Evolutionary conservation across 1,140 invertebrate species (phyloP).

Genomic region (Ips nitidus): DNA sequence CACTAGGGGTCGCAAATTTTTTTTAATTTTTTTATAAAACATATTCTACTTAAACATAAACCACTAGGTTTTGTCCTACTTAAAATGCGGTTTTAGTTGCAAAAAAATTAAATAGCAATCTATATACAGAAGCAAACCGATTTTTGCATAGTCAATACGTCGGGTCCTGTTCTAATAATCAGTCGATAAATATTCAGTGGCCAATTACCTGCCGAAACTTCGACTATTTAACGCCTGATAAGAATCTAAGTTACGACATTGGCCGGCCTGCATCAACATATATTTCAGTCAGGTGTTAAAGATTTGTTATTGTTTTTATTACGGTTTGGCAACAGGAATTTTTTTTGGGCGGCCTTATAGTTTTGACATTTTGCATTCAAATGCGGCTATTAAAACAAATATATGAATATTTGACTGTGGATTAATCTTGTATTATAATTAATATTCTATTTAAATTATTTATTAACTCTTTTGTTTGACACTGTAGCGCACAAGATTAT

Average conservation of each 20-base stretch:
- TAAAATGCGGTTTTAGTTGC: too few relatives aligned
- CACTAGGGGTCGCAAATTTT: too few relatives aligned
- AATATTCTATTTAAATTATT: too few relatives aligned
- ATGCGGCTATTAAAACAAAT: background rate
- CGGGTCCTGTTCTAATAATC: background rate
- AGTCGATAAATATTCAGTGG: slow-evolving; percentile 17
- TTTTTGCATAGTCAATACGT: too few relatives aligned
- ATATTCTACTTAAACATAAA: too few relatives aligned
- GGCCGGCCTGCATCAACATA: slow-evolving; percentile 18
- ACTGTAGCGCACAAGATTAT: too few relatives aligned
- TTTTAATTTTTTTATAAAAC: too few relatives aligned
- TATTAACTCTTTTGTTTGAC: too few relatives aligned
- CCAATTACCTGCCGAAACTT: slow-evolving; percentile 15
- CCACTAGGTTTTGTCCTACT: too few relatives aligned
- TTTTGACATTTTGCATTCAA: background rate
- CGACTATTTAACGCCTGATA: slow-evolving; percentile 17
- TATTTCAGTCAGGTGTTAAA: slow-evolving; percentile 17
- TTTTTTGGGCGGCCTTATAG: background rate
- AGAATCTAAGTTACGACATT: slow-evolving; percentile 23
- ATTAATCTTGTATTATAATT: too few relatives aligned
- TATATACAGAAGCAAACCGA: too few relatives aligned
- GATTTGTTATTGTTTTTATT: slow-evolving; percentile 20
- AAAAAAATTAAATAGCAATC: too few relatives aligned
- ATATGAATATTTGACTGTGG: background rate
- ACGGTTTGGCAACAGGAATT: background rate